phyloP scores from a whole-genome alignment of 2,888 invertebrate genomes.

The Hanleya hanleyi region DNA sequence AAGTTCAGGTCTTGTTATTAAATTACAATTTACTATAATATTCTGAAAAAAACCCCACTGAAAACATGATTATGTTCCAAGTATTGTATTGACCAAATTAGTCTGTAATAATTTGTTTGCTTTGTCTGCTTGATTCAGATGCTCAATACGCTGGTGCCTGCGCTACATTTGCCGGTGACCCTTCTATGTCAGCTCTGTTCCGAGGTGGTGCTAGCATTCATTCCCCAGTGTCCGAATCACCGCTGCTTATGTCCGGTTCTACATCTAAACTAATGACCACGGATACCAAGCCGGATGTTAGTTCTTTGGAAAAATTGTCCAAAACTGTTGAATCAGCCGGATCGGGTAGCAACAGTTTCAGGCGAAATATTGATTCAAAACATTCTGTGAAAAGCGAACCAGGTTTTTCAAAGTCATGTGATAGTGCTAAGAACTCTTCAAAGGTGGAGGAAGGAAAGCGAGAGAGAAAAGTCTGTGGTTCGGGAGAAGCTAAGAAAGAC shows the following conservation, averaged over 20 bases:
- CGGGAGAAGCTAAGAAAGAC: neutral
- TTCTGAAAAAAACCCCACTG: too few relatives aligned
- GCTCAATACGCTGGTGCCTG: too few relatives aligned
- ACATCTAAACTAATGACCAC: neutral
- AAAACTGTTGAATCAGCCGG: neutral
- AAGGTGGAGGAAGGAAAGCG: neutral
- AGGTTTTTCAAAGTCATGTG: neutral
- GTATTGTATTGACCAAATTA: too few relatives aligned
- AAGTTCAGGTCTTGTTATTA: too few relatives aligned
- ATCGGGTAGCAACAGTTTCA: neutral
- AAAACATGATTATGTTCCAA: too few relatives aligned
- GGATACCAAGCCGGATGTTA: neutral
- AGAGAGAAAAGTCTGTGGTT: neutral
- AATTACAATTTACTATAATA: too few relatives aligned
- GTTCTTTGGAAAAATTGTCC: neutral
- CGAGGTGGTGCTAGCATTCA: neutral
- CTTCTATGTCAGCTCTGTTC: too few relatives aligned
- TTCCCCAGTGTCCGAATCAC: neutral
- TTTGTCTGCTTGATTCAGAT: too few relatives aligned
- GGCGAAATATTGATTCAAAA: too few relatives aligned
- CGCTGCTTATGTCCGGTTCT: neutral
- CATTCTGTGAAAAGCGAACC: neutral
- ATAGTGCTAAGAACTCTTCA: neutral
- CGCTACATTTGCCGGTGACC: too few relatives aligned
- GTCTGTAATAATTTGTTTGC: too few relatives aligned